A percentile compares a stretch with the other conserved stretches of the same genome.
These are phyloP conservation scores for Acropternis orthonyx DNA, from an alignment of 2,797 vertebrate genomes.

Conservation along the genomic window DNA sequence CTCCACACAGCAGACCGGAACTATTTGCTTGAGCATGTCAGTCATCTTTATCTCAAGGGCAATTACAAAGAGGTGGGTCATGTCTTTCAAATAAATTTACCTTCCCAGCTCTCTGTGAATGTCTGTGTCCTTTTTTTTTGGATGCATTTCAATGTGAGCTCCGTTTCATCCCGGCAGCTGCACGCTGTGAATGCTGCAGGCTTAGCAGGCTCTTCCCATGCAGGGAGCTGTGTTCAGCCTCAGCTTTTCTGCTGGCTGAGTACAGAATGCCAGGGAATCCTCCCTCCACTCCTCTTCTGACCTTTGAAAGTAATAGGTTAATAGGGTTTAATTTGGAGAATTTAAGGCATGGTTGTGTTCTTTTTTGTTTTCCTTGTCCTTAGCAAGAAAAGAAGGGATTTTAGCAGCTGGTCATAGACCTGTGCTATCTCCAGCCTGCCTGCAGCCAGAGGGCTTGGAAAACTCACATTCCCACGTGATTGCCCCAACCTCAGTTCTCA, in stretches of 20 bases:
- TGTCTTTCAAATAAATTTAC: constrained; percentile 42
- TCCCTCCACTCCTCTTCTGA: background rate
- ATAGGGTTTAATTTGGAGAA: constrained; percentile 37
- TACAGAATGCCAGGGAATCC: background rate
- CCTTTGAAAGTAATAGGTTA: constrained; percentile 13
- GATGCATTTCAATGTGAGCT: constrained; percentile 44
- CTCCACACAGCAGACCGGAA: constrained; percentile 53
- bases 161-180: background rate
- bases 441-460: background rate
- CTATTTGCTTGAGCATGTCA: constrained; percentile 46
- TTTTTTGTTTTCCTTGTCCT: background rate
- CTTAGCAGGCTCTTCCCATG: background rate
- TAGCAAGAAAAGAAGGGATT: background rate
- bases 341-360: background rate
- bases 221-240: background rate
- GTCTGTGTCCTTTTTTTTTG: constrained; percentile 28
- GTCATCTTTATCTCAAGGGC: constrained; percentile 49
- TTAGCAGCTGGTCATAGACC: background rate
- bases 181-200: background rate
- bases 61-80: constrained; percentile 73
- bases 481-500: background rate
- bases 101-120: background rate
- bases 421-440: background rate
- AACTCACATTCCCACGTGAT: background rate
- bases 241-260: background rate